Evolutionary conservation across 2,797 vertebrate genomes (phyloP), one percentile per base, ranked within the genome.

Genomic region (Alca torda): DNA sequence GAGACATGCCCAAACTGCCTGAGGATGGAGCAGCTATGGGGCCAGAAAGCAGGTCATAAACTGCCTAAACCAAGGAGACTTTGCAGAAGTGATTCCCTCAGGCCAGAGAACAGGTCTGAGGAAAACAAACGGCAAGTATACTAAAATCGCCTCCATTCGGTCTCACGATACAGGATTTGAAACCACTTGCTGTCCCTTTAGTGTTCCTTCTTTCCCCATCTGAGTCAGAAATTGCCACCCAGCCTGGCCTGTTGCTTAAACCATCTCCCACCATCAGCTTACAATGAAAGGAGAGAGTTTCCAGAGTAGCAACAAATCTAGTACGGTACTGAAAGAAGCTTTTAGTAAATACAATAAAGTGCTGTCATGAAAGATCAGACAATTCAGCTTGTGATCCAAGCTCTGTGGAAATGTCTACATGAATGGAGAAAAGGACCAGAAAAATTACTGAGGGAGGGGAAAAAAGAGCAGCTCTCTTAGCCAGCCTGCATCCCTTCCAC

Each of bases 1-100:
- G 89, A 91, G 79, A 89, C 82, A 78, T 95, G 90, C 87, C 87
- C 92, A 92, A 85, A 93, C 12, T 0, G 26, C 82, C 76, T 45
- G 61, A 75, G 84, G 89, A 92, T 7, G 31, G 50, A 96, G 59
- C 89, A 96, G 89, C 93, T 95, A 94, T 73, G 74, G 28, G 93
- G 72, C 88, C 92, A 87, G 72, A 39, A 64, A 41, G 15, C 75
- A 92, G 68, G 92, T 96, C 92, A 92, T 65, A 89, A 91, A 92
- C 72, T 65, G 75, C 57, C 72, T 91, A 51, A 87, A 87, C 63
- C 80, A 77, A 85, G 57, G 57, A 79, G 80, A 74, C 53, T 81
- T 35, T 82, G 51, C 88, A 87, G 87, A 48, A 94, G n/a, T 5
- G 11, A 88, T 43, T 87, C 70, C 59, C 67, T 84, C 37, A 46